Evolutionary conservation across 2,888 invertebrate genomes (phyloP).

Genomic region (Scaptomyza polygonia): DNA sequence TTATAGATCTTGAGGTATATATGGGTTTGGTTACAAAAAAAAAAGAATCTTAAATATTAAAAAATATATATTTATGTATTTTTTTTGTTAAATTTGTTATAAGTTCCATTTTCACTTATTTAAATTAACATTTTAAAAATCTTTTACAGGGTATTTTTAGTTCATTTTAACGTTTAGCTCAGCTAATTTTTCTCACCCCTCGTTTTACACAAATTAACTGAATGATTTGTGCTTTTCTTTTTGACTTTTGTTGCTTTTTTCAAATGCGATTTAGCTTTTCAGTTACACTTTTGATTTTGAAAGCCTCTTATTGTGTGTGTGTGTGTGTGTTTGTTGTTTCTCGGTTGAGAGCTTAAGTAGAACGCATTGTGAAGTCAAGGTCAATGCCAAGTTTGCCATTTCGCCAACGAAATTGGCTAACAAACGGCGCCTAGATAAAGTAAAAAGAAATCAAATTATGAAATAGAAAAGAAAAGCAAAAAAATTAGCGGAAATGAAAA

Average conservation of each 20-base stretch:
- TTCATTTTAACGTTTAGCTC: not conserved
- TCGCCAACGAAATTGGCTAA: slow-evolving; percentile 46
- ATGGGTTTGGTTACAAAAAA: too few species aligned
- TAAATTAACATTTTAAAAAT: not conserved
- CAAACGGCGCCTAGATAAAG: slow-evolving; percentile 31
- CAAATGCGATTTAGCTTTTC: slow-evolving; percentile 48
- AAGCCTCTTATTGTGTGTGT: slow-evolving; percentile 43
- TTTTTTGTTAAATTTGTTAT: too few species aligned
- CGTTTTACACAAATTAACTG: slow-evolving; percentile 43
- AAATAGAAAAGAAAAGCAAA: slow-evolving; percentile 4
- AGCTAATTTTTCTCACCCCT: not conserved
- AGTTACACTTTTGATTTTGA: slow-evolving; percentile 57
- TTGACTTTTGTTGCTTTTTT: slow-evolving; percentile 13
- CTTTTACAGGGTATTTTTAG: not conserved
- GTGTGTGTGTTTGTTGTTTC: slow-evolving; percentile 16
- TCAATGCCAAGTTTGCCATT: slow-evolving; percentile 56
- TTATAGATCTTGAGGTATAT: not conserved
- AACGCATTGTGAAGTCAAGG: slow-evolving; percentile 56
- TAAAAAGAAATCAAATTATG: slow-evolving; percentile 33
- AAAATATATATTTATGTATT: too few species aligned
- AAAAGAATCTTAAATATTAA: too few species aligned
- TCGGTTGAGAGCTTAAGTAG: slow-evolving; percentile 57
- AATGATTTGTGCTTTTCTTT: slow-evolving; percentile 46
- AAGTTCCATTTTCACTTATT: too few species aligned
- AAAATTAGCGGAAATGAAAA: slow-evolving; percentile 27